Conservation (phyloP, 1,140 invertebrate species). For the Papilio glaucus region DNA sequence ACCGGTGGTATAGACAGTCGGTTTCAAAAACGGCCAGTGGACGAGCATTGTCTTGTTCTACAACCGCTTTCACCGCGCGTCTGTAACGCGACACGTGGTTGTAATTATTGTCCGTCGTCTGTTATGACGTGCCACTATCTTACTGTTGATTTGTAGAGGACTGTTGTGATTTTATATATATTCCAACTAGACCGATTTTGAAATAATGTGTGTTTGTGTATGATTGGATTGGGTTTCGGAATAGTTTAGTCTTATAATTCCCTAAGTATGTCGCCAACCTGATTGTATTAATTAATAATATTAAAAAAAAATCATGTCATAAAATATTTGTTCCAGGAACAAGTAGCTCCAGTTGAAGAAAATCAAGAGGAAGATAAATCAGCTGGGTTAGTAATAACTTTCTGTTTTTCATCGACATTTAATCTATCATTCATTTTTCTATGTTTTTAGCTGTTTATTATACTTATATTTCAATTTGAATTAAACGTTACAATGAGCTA, state of each 20-base stretch:
- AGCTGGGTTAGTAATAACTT: slow-evolving; percentile 38
- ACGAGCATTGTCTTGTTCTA: slow-evolving; percentile 48
- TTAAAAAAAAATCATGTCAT: too few species aligned
- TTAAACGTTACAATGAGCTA: too few species aligned
- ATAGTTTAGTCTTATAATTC: too few species aligned
- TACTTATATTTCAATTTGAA: too few species aligned
- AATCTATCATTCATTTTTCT: too few species aligned
- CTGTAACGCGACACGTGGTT: slow-evolving; percentile 35
- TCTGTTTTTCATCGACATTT: not conserved
- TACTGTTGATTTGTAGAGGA: slow-evolving; percentile 47
- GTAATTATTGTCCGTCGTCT: slow-evolving; percentile 40
- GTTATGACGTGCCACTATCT: slow-evolving; percentile 52
- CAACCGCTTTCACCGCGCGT: slow-evolving; percentile 49
- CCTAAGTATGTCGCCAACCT: too few species aligned
- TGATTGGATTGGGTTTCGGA: too few species aligned
- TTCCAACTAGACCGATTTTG: not conserved
- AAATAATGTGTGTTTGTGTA: too few species aligned
- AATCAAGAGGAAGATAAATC: slow-evolving; percentile 66
- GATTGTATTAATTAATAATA: too few species aligned
- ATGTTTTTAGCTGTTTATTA: too few species aligned
- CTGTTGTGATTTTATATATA: slow-evolving; percentile 33
- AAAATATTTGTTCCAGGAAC: slow-evolving; percentile 59
- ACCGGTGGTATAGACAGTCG: slow-evolving; percentile 15
- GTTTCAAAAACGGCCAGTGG: slow-evolving; percentile 48
- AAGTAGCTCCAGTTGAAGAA: slow-evolving; percentile 71